Evolutionary conservation across 2,113 vertebrate species (phyloP).

Genomic region (Pterocles gutturalis): DNA sequence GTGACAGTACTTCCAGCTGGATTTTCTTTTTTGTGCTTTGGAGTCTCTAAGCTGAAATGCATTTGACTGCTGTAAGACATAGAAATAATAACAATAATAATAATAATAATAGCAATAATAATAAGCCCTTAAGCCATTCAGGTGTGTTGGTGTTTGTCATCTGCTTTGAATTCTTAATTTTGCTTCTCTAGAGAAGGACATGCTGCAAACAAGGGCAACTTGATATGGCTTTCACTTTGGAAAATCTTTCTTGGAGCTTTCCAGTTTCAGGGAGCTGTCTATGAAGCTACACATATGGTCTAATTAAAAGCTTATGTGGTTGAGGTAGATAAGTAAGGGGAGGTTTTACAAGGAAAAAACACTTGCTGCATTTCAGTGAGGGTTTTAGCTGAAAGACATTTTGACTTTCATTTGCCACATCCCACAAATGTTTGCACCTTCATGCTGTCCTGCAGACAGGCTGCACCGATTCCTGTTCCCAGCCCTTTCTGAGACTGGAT

Average conservation of each 20-base stretch:
- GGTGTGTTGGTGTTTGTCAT: neutral
- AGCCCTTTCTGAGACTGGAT: neutral
- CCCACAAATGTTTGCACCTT: neutral
- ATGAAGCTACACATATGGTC: neutral
- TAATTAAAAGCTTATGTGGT: constrained; percentile 56
- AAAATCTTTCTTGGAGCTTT: constrained; percentile 37
- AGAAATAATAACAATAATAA: neutral
- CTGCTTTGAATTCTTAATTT: constrained; percentile 37
- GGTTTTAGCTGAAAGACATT: neutral
- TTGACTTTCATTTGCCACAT: constrained; percentile 1
- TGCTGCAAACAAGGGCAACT: neutral
- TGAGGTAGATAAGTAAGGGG: neutral
- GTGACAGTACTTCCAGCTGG: neutral
- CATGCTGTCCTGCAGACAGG: neutral
- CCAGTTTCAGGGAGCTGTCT: neutral
- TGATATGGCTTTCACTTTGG: constrained; percentile 14
- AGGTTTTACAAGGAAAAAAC: neutral
- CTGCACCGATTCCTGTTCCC: neutral
- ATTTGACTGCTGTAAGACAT: neutral
- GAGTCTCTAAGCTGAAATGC: neutral
- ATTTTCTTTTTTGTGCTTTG: neutral
- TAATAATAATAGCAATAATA: neutral
- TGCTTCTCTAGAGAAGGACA: neutral
- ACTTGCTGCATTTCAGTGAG: neutral
- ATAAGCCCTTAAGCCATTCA: neutral